These are phyloP conservation scores for Macrosoma leucophasiata DNA, from an alignment of 2,888 invertebrate genomes.

Conservation along the genomic window DNA sequence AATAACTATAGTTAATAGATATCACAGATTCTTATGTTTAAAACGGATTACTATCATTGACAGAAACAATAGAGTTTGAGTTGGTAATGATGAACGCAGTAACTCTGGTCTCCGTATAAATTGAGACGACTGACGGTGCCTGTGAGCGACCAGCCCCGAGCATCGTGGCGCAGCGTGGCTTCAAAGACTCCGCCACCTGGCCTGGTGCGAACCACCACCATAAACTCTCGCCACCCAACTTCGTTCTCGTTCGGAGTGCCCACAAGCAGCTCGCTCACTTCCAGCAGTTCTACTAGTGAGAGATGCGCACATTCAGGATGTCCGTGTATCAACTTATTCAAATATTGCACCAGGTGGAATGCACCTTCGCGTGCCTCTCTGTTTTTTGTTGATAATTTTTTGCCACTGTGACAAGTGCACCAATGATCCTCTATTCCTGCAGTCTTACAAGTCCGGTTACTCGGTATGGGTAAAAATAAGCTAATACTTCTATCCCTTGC, in stretches of 20 bases:
- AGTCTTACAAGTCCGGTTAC: conserved; percentile 82
- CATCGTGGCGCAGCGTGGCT: conserved; percentile 78
- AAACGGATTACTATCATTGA: conserved; percentile 27
- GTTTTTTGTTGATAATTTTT: conserved; percentile 71
- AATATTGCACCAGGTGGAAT: conserved; percentile 74
- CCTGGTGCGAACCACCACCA: conserved; percentile 76
- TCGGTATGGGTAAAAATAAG: conserved; percentile 83
- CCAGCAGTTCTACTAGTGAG: conserved; percentile 75
- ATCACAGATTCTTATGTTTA: conserved; percentile 26
- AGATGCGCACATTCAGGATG: conserved; percentile 81
- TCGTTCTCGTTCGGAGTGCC: conserved; percentile 47
- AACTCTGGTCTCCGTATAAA: conserved; percentile 87
- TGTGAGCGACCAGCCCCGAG: conserved; percentile 62
- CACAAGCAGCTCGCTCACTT: conserved; percentile 78
- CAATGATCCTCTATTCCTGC: conserved; percentile 89
- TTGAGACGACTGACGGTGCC: conserved; percentile 87
- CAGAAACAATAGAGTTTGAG: conserved; percentile 89
- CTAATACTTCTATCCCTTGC: conserved; percentile 79
- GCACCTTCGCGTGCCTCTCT: conserved; percentile 75
- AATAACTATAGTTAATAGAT: too few species aligned
- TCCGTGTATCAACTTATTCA: conserved; percentile 78
- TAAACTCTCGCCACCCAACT: conserved; percentile 75
- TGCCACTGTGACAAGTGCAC: conserved; percentile 89
- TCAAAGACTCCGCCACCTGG: conserved; percentile 87
- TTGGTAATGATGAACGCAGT: conserved; percentile 83